Evolutionary conservation across 2,888 invertebrate species (phyloP).

Genomic region (Lacanobia oleracea): DNA sequence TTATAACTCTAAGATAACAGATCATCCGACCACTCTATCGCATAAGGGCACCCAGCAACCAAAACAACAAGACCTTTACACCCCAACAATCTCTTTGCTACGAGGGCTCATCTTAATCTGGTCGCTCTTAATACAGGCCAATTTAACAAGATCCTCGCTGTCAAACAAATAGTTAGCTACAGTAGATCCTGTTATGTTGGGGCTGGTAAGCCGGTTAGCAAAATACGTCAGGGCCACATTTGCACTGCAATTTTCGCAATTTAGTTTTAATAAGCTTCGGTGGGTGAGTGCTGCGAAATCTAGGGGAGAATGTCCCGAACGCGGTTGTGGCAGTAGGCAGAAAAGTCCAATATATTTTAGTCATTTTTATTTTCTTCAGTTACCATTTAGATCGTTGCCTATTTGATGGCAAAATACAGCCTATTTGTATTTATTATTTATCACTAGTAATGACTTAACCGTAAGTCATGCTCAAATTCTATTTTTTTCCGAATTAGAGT

Average conservation of each 20-base stretch:
- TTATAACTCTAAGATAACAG: slow-evolving; percentile 86
- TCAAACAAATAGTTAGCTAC: slow-evolving; percentile 45
- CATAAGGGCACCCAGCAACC: slow-evolving; percentile 73
- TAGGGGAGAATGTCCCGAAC: slow-evolving; percentile 70
- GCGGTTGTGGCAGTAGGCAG: slow-evolving; percentile 66
- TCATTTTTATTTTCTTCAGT: neutral
- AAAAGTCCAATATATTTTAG: slow-evolving; percentile 6
- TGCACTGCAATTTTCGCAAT: slow-evolving; percentile 90
- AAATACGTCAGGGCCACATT: slow-evolving; percentile 86
- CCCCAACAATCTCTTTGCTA: slow-evolving; percentile 53
- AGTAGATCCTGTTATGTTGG: slow-evolving; percentile 70
- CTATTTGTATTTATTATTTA: too few relatives aligned
- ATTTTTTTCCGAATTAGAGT: too few relatives aligned
- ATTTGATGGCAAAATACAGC: too few relatives aligned
- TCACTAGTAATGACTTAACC: too few relatives aligned
- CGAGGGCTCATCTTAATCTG: slow-evolving; percentile 69
- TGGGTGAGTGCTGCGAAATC: slow-evolving; percentile 83
- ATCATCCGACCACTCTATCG: slow-evolving; percentile 72
- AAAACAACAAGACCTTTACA: slow-evolving; percentile 61
- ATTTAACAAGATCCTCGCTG: slow-evolving; percentile 65
- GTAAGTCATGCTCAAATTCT: too few relatives aligned
- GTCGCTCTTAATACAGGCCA: slow-evolving; percentile 62
- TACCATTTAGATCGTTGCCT: too few relatives aligned
- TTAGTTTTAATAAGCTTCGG: slow-evolving; percentile 89
- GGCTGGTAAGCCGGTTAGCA: slow-evolving; percentile 82